A percentile compares a stretch with the other conserved stretches of the same genome.
These are phyloP conservation scores for Tetramorium simillimum DNA, from an alignment of 1,140 invertebrate genomes.

Conservation along the genomic window DNA sequence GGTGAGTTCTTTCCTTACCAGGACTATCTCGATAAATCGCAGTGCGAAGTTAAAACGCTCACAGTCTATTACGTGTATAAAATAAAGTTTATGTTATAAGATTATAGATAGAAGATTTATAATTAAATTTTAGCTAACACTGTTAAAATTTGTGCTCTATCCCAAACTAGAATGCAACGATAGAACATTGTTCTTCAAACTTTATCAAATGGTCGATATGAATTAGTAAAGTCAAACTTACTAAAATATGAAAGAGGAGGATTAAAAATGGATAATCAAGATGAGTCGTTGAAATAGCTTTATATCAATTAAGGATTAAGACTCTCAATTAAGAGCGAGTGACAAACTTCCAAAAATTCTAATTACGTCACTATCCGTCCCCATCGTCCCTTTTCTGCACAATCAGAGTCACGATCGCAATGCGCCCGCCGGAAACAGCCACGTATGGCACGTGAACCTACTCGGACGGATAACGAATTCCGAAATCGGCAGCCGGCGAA, in stretches of 20 bases:
- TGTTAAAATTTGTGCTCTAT: neutral
- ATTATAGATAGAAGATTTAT: neutral
- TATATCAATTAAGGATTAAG: neutral
- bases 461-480: slow-evolving; percentile 37
- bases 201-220: neutral
- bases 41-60: neutral
- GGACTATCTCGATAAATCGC: slow-evolving; percentile 11
- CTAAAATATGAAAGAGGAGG: neutral
- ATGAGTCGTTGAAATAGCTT: neutral
- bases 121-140: neutral
- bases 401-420: slow-evolving; percentile 11
- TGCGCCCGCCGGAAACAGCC: neutral
- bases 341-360: neutral
- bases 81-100: neutral
- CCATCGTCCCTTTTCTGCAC: neutral
- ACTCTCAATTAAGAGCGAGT: neutral
- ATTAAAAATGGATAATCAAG: neutral
- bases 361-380: neutral
- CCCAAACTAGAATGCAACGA: neutral
- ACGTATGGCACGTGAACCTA: slow-evolving; percentile 15
- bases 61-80: neutral
- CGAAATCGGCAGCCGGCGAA: slow-evolving; percentile 33
- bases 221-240: neutral
- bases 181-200: neutral
- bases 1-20: slow-evolving; percentile 10